Percentiles rank a stretch among this genome's conserved stretches.
phyloP scores from a whole-genome alignment of 2,888 invertebrate species.

The Corythucha ciliata region DNA sequence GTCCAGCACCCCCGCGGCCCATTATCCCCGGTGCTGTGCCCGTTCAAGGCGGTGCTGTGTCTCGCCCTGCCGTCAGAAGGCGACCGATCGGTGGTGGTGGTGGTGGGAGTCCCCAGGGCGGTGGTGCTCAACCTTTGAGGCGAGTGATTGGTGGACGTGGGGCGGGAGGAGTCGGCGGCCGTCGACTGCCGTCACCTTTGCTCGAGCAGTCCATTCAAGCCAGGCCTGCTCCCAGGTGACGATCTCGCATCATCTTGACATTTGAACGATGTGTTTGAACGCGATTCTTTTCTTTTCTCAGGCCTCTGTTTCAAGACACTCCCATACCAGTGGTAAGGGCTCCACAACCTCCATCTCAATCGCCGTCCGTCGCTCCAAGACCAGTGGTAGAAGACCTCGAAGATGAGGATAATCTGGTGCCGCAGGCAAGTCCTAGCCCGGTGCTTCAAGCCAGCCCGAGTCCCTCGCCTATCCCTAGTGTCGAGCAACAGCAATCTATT shows the following conservation, averaged over 20 bases:
- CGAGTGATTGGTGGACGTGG: neutral
- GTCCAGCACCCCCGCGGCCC: slow-evolving; percentile 54
- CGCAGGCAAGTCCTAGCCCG: slow-evolving; percentile 23
- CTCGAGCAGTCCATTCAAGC: slow-evolving; percentile 26
- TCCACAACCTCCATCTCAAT: slow-evolving; percentile 17
- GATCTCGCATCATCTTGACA: slow-evolving; percentile 12
- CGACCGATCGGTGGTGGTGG: slow-evolving; percentile 41
- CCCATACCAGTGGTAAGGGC: slow-evolving; percentile 20
- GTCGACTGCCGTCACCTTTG: slow-evolving; percentile 11
- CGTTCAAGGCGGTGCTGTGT: slow-evolving; percentile 38
- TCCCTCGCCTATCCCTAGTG: slow-evolving; percentile 18
- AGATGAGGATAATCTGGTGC: slow-evolving; percentile 38
- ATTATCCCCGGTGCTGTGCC: slow-evolving; percentile 56
- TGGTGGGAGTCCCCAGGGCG: too few species aligned
- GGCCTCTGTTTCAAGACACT: slow-evolving; percentile 14
- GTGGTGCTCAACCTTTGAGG: slow-evolving; percentile 38
- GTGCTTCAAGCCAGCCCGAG: slow-evolving; percentile 25
- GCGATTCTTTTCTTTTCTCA: slow-evolving; percentile 3
- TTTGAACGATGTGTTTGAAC: too few species aligned
- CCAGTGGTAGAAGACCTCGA: slow-evolving; percentile 36
- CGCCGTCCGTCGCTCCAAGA: slow-evolving; percentile 41
- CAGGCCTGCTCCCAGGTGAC: slow-evolving; percentile 28
- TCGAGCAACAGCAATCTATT: slow-evolving; percentile 20
- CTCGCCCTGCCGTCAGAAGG: slow-evolving; percentile 22
- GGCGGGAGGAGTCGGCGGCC: slow-evolving; percentile 41